A percentile compares a stretch with the other conserved stretches of the same genome.
phyloP scores from a whole-genome alignment of 2,888 invertebrate genomes.

The Stictocephala bisonia region DNA sequence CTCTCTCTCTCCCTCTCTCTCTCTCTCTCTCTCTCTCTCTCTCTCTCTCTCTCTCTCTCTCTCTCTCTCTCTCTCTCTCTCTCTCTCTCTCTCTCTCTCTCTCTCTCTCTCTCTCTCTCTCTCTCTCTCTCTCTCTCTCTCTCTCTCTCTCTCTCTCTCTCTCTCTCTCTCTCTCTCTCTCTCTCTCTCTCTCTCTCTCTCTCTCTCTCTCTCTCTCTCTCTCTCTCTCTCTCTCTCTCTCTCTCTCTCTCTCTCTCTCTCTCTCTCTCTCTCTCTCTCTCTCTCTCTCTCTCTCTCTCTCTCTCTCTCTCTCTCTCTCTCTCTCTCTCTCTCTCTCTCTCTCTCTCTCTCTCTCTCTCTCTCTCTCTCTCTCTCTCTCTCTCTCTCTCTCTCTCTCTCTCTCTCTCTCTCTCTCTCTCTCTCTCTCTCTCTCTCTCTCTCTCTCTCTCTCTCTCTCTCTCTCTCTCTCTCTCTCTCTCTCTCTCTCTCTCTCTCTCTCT shows the following conservation, averaged over 20 bases:
- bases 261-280: background rate
- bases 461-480: constrained; percentile 26
- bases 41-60: background rate
- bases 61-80: background rate
- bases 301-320: background rate
- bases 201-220: constrained; percentile 7
- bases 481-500: background rate
- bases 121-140: background rate
- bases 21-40: background rate
- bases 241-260: background rate
- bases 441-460: constrained; percentile 36
- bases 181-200: constrained; percentile 39
- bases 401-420: constrained; percentile 38
- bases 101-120: background rate
- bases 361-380: background rate
- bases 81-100: background rate
- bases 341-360: background rate
- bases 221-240: constrained; percentile 16
- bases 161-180: background rate
- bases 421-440: constrained; percentile 45
- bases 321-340: background rate
- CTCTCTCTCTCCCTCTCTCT: background rate
- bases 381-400: background rate
- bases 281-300: background rate
- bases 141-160: background rate